Percentiles rank a stretch among this genome's conserved stretches.
phyloP scores from a whole-genome alignment of 2,113 vertebrate genomes.

The Eptesicus fuscus region DNA sequence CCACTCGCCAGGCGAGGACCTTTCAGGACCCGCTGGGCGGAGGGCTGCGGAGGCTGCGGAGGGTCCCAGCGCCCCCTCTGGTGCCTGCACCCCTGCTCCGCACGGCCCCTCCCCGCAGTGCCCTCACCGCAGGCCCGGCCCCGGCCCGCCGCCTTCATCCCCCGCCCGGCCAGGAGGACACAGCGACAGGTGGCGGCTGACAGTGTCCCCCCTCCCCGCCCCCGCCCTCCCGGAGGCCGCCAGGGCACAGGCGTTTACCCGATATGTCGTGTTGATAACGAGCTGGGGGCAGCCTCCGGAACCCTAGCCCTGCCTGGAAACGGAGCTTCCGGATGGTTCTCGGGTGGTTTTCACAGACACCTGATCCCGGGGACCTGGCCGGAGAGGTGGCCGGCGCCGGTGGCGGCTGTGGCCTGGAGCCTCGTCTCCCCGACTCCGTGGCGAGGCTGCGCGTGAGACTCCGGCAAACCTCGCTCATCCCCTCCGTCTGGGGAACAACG shows the following conservation, averaged over 20 bases:
- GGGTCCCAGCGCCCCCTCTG: accelerated
- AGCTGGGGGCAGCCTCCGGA: background rate
- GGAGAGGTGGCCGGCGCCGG: accelerated
- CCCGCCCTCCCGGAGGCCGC: accelerated
- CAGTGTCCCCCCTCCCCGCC: accelerated
- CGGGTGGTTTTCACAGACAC: slow-evolving; percentile 27
- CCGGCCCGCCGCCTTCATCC: no score
- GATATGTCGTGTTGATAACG: accelerated
- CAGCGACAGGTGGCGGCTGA: accelerated
- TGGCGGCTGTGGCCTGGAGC: accelerated
- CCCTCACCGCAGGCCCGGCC: background rate
- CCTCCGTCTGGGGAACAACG: background rate
- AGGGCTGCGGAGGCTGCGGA: background rate
- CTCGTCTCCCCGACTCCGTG: accelerated
- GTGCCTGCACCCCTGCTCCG: background rate
- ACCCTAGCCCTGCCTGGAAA: slow-evolving; percentile 10
- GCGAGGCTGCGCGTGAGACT: accelerated
- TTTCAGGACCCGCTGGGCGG: background rate
- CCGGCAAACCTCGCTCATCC: accelerated
- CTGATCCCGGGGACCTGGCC: background rate
- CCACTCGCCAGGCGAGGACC: accelerated
- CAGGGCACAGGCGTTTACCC: accelerated
- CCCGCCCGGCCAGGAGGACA: accelerated
- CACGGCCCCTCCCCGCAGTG: accelerated
- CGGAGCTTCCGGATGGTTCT: background rate